Evolutionary conservation across 2,797 vertebrate species (phyloP), one percentile per base, ranked within the genome.

Genomic region (Acrossocheilus fasciatus): DNA sequence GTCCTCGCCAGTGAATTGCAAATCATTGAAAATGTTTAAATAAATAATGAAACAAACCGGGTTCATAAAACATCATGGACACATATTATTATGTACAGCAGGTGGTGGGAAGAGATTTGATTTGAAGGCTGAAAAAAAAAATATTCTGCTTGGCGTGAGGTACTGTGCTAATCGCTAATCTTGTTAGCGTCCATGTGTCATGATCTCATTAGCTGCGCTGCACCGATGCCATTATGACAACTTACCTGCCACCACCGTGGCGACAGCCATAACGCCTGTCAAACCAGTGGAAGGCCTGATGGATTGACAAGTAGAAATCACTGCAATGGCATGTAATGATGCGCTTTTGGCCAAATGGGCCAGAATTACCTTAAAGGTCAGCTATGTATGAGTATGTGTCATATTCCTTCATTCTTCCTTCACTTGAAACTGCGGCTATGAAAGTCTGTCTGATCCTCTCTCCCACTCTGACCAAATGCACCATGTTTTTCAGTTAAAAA

Each of bases 131-230:
- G 76, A 36, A 84, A 86, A 82, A 81, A 86, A 82, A 81, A 50
- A 83, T 26, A 83, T 78, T 64, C 52, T 64, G 43, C 82, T 81
- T 74, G 47, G 83, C 68, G 41, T 66, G 78, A 85, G 77, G 75
- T 57, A 11, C 66, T 80, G 87, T 59, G 85, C 75, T 86, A 88
- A 87, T 86, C 54, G 59, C 70, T 90, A 77, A 90, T 86, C 87
- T 87, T 80, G 85, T 89, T 88, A 81, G 82, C 75, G 74, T 87
- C 43, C 69, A 11, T 45, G 68, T 89, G 90, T 84, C 87, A 84
- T 87, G 87, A 89, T 89, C 83, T 87, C 64, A 87, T 89, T 89
- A 89, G 76, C 62, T 6, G 52, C 64, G 86, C 47, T 82, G 82
- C 87, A 73, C 43, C 75, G 66, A 39, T 87, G 74, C 54, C 81